phyloP scores from a whole-genome alignment of 2,113 vertebrate species.

The Sinocyclocheilus anophthalmus region DNA sequence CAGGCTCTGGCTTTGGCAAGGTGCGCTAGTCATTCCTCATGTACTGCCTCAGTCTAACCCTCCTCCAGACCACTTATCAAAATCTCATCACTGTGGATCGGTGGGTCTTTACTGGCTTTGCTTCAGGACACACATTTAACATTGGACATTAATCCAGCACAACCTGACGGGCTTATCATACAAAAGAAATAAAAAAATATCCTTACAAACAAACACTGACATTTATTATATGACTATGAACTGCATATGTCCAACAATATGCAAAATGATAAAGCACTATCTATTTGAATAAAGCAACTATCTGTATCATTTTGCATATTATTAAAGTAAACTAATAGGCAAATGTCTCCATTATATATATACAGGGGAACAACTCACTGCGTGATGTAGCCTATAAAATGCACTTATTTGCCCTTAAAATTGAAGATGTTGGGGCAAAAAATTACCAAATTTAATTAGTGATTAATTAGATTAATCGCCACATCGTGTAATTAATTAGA shows the following conservation, averaged over 20 bases:
- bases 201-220: background rate
- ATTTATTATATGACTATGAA: background rate
- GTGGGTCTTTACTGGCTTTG: background rate
- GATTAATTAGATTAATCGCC: too few species aligned
- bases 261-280: background rate
- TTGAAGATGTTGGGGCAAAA: too few species aligned
- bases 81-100: background rate
- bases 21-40: background rate
- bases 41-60: background rate
- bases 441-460: too few species aligned
- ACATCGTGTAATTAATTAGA: too few species aligned
- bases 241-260: background rate
- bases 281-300: too few species aligned
- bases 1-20: slow-evolving; percentile 8
- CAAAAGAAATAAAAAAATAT: background rate
- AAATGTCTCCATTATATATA: too few species aligned
- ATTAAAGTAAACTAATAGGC: too few species aligned
- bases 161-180: background rate
- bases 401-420: too few species aligned
- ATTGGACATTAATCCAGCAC: background rate
- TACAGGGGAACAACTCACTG: too few species aligned
- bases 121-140: background rate
- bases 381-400: too few species aligned
- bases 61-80: slow-evolving; percentile 26
- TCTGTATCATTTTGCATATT: too few species aligned